Evolutionary conservation across 2,797 vertebrate genomes (phyloP).

Genomic region (Ambastaia sidthimunki): DNA sequence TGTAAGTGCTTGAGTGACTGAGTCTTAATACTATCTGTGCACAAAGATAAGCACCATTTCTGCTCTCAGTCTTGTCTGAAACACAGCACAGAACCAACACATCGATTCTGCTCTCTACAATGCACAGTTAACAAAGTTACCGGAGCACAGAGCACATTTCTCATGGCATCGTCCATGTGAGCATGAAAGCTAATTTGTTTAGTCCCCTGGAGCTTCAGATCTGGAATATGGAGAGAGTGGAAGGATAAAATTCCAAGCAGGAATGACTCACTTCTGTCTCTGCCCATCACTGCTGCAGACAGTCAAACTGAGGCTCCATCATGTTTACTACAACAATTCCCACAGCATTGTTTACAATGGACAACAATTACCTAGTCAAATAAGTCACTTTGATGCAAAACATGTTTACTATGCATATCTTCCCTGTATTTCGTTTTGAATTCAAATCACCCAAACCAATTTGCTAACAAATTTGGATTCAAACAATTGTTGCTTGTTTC

Average conservation of each 20-base stretch:
- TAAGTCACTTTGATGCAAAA: slow-evolving; percentile 5
- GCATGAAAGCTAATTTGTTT: slow-evolving; percentile 27
- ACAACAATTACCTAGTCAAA: neutral
- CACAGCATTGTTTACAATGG: neutral
- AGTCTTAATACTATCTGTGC: neutral
- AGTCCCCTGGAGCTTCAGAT: slow-evolving; percentile 20
- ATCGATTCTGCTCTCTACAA: slow-evolving; percentile 7
- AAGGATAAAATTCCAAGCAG: neutral
- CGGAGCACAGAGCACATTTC: slow-evolving; percentile 8
- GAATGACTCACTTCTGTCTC: slow-evolving; percentile 22
- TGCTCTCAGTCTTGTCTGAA: neutral
- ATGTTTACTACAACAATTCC: neutral
- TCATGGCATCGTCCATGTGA: neutral
- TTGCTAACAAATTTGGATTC: neutral
- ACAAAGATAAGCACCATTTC: neutral
- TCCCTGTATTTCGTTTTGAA: neutral
- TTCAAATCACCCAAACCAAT: neutral
- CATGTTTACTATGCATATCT: slow-evolving; percentile 5
- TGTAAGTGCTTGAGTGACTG: neutral
- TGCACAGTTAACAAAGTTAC: slow-evolving; percentile 27
- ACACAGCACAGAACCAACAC: slow-evolving; percentile 7
- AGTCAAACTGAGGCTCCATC: neutral
- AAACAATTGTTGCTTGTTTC: neutral
- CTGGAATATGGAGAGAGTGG: slow-evolving; percentile 17
- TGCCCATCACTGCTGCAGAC: neutral